These are phyloP conservation scores for Synergus umbraculus DNA, from an alignment of 2,888 invertebrate genomes.

Conservation along the genomic window DNA sequence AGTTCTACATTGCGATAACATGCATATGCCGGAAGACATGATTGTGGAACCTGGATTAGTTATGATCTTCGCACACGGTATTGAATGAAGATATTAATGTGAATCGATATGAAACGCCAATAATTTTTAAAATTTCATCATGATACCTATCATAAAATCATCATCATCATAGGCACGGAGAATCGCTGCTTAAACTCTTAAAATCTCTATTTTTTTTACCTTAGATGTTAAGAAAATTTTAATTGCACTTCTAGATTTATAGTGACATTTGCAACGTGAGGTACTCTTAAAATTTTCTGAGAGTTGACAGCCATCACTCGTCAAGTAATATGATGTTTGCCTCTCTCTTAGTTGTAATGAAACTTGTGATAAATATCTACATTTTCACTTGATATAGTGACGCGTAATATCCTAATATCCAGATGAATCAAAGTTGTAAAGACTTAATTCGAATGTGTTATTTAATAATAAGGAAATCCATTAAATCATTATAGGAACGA, in stretches of 20 bases:
- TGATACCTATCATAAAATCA: not conserved
- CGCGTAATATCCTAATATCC: constrained; percentile 6
- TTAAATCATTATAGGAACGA: not conserved
- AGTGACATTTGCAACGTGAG: not conserved
- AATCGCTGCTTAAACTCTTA: not conserved
- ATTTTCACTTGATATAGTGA: constrained; percentile 21
- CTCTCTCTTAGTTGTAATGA: constrained; percentile 24
- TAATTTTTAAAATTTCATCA: constrained; percentile 14
- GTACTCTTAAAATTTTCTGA: not conserved
- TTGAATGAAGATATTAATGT: constrained; percentile 80
- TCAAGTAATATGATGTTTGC: not conserved
- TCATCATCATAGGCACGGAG: not conserved
- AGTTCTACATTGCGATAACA: constrained; percentile 95
- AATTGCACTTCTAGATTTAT: not conserved
- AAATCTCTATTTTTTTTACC: constrained; percentile 28
- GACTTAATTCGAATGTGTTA: constrained; percentile 33
- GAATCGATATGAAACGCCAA: constrained; percentile 13
- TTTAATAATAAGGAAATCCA: constrained; percentile 30
- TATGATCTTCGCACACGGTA: constrained; percentile 99
- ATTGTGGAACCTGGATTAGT: constrained; percentile 97
- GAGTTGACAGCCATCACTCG: not conserved
- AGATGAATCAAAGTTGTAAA: constrained; percentile 18
- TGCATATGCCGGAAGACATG: constrained; percentile 96
- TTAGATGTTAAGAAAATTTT: constrained; percentile 14
- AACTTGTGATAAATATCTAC: constrained; percentile 34